Evolutionary conservation across 92 coral and sea anemone species (phyloP), one percentile per base, ranked within the genome.

Genomic region (Desmophyllum pertusum): DNA sequence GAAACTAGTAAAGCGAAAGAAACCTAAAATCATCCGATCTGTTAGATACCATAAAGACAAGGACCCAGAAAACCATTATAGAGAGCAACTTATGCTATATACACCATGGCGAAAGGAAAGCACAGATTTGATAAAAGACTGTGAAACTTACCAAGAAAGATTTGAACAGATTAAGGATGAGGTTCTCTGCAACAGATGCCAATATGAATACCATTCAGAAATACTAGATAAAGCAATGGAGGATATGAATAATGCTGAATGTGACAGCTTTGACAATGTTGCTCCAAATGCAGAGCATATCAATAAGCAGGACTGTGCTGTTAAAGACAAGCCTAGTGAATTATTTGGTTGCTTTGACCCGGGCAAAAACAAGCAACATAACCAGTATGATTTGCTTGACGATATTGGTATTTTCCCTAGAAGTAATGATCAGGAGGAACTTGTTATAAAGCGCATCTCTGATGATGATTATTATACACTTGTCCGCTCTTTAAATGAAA

Each of bases 1-100:
- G 78, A 87, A 84, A 70, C 88, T 91, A 63, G 73, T 85, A 33
- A 91, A 85, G 71, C 35, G 92, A 55, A 55, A 50, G 29, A 82
- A 73, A 6, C 79, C 93, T 19, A 90, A 77, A 84, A 88, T 91
- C 27, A 91, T 91, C 53, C 83, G 89, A 10, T 90, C 91, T 76
- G 94, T 89, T 18, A 79, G 91, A 40, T 90, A 76, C 77, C 62
- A 90, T 81, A 81, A 86, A 90, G 88, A 83, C 17, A 90, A 79
- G 55, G 94, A 90, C 73, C 86, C 91, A 76, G 89, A 86, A 75
- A 75, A 75, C 42, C 36, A 75, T 51, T 75, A 11, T 45, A n/a
- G n/a, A n/a, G n/a, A n/a, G n/a, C n/a, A n/a, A n/a, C n/a, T n/a
- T n/a, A n/a, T n/a, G n/a, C n/a, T 89, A 80, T 84, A 84, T 75